Base-by-base conservation (phyloP, 2,888 invertebrate species). In the Tanypteryx hageni region DNA sequence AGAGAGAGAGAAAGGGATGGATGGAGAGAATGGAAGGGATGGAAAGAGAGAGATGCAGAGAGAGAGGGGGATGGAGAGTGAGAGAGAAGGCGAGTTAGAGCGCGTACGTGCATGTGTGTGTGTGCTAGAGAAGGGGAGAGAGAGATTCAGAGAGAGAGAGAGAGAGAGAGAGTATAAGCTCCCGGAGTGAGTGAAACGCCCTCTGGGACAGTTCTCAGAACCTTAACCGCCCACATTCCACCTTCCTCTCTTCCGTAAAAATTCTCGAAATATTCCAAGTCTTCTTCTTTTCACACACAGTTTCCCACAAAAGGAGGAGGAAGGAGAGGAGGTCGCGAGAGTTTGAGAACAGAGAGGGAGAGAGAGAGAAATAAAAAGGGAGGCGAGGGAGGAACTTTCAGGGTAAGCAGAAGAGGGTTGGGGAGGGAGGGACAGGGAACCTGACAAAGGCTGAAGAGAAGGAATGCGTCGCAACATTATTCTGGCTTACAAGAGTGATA, bases 21-120 rank as follows among this genome's bases (percentile, higher is more conserved):
- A 93, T 92, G 93, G 93, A 91, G 82, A 44, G 92, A 93, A 61
- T 68, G 56, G 14, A 59, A 93, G 93, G 93, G 93, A 93, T 93
- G 93, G 93, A 68, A 92, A 44, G 44, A 44, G 44, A 44, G 44
- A 44, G 44, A 44, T 27, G 92, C 92, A 64, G 92, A 92, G 92
- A 44, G 5, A 44, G 44, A 92, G 93, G 93, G 93, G 93, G 93
- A 93, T 93, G 93, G 93, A 68, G 93, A 44, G 44, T 3, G 44
- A 44, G 44, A 44, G 44, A 44, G 44, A 44, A 44, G 44, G 44
- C 5, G 44, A 44, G 44, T 44, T 44, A 44, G 5, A 44, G 5
- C 44, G 44, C 5, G 5, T 44, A 44, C 44, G 44, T 44, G 44
- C 44, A 44, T 44, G 44, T 44, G 44, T 44, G 44, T 44, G 44